Conservation (phyloP, 1,140 invertebrate species). For the Lordiphosa collinella region DNA sequence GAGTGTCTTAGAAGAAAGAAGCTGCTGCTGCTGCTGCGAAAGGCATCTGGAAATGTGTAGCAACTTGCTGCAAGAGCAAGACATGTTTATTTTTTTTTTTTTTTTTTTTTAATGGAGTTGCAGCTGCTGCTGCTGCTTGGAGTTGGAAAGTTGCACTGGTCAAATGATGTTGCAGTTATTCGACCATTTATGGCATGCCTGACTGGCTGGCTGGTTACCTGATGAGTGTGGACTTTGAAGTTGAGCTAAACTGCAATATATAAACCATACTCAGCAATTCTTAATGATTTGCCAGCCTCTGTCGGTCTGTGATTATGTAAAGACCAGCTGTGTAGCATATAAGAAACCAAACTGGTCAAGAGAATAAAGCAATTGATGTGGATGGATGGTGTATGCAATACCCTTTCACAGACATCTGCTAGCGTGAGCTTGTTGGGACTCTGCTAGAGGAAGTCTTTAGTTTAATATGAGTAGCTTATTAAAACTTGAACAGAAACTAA, state of each 20-base stretch:
- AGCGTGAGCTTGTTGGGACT: too few species aligned
- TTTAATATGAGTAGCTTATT: too few species aligned
- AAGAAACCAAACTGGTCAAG: background rate
- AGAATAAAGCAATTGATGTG: background rate
- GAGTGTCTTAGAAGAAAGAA: constrained; percentile 38
- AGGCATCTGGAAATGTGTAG: constrained; percentile 37
- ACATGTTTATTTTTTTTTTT: constrained; percentile 16
- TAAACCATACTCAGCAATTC: background rate
- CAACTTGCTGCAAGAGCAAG: constrained; percentile 14
- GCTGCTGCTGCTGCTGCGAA: background rate
- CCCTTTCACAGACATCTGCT: too few species aligned
- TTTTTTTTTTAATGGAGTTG: constrained; percentile 11
- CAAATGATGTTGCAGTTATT: constrained; percentile 72
- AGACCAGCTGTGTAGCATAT: constrained; percentile 1
- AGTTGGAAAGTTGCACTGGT: constrained; percentile 64
- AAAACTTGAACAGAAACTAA: too few species aligned
- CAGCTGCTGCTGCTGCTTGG: constrained; percentile 30
- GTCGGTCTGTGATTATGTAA: constrained; percentile 2
- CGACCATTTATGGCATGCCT: constrained; percentile 67
- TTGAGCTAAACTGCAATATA: background rate
- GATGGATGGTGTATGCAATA: too few species aligned
- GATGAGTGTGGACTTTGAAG: constrained; percentile 9
- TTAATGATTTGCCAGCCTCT: constrained; percentile 7
- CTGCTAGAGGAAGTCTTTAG: too few species aligned
- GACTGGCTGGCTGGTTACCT: constrained; percentile 22